Base-by-base conservation (phyloP, 2,888 invertebrate species). In the Phaedon cochleariae region DNA sequence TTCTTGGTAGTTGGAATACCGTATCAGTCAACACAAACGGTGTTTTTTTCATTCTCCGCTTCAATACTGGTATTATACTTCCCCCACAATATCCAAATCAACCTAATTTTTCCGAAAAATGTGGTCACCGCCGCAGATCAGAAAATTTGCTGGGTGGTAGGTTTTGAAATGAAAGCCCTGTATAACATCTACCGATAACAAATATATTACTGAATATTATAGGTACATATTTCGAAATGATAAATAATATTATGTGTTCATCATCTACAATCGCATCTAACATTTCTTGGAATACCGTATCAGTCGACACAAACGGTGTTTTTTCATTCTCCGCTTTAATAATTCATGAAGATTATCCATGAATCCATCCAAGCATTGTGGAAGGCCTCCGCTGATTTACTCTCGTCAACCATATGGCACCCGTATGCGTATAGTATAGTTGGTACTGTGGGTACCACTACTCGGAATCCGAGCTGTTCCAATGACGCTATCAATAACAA, bases 391-490 rank as follows among this genome's bases (percentile, higher is more conserved):
- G 12, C 17, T 59, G 51, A 59, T 59, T 59, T 15, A 41, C 41
- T 41, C 7, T 15, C n/a, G 12, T 55, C 37, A 15, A 34, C 65
- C 65, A 65, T 65, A 65, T 65, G 65, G 60, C 48, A 48, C 22
- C 52, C 54, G 26, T 48, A 29, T n/a, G n/a, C n/a, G 22, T 46
- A 2, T 41, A 41, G 41, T 12, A 41, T 15, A 4, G n/a, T 4
- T 34, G 31, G 10, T n/a, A 41, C 15, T 41, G 41, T 9, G 41
- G n/a, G 15, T 41, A 41, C n/a, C 15, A 41, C 41, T 15, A 41
- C 41, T n/a, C 41, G 61, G 61, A 65, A 65, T 58, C 49, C 15
- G 26, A 61, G 60, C 60, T 41, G 55, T 45, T 49, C 46, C 31
- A 55, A 55, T 41, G 49, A 58, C 46, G 29, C 31, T 51, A 51